Evolutionary conservation across 30 jellyfish, hydroid and myxozoan genomes (phyloP).

Genomic region (Cassiopea xamachana): DNA sequence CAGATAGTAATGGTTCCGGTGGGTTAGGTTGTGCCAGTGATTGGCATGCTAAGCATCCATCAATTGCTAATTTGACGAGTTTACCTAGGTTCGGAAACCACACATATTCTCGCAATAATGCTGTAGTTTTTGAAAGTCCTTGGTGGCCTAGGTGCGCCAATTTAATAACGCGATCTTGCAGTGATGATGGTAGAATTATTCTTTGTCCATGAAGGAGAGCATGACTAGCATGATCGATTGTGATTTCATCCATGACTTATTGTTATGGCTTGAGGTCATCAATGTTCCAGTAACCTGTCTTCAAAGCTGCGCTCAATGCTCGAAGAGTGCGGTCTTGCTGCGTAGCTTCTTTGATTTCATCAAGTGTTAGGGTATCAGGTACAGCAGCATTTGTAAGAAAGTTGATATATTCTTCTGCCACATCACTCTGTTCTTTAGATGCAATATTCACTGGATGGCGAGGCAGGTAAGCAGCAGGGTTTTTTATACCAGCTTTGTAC

Average conservation of each 20-base stretch:
- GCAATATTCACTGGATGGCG: constrained; percentile 16
- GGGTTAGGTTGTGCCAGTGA: constrained; percentile 19
- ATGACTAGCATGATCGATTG: constrained; percentile 8
- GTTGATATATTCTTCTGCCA: background rate
- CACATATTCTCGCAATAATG: background rate
- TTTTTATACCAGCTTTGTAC: constrained; percentile 26
- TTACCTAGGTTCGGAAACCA: constrained; percentile 37
- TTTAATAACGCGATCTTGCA: constrained; percentile 13
- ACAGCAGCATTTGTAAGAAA: background rate
- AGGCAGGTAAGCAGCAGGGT: constrained; percentile 41
- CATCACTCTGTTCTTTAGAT: background rate
- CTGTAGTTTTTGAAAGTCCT: constrained; percentile 52
- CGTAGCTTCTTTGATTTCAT: background rate
- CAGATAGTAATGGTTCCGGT: constrained; percentile 26
- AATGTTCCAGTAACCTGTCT: background rate
- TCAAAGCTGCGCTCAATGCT: background rate
- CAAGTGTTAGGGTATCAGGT: background rate
- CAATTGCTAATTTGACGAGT: constrained; percentile 11
- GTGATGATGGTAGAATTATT: constrained; percentile 35
- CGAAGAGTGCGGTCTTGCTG: background rate
- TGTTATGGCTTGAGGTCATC: background rate
- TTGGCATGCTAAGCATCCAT: constrained; percentile 51
- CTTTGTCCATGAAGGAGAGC: constrained; percentile 15
- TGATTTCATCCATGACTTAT: constrained; percentile 24
- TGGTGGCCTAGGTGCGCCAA: constrained; percentile 67